phyloP scores from a whole-genome alignment of 2,113 vertebrate species.

The Lepidothrix coronata region DNA sequence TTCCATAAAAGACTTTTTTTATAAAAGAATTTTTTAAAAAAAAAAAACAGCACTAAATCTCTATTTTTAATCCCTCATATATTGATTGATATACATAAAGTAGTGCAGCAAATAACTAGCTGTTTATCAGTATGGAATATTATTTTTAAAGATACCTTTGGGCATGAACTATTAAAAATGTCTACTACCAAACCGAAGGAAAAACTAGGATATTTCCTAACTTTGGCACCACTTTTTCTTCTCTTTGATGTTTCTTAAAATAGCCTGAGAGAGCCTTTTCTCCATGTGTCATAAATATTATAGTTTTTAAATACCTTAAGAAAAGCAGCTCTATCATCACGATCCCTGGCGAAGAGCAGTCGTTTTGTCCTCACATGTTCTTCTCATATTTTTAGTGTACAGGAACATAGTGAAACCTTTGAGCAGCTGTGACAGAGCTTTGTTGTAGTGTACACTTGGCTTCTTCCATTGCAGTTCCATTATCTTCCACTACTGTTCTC shows the following conservation, averaged over 20 bases:
- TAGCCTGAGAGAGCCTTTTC: neutral
- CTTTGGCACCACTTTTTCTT: neutral
- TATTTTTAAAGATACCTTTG: neutral
- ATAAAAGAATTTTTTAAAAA: no score
- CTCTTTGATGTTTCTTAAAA: neutral
- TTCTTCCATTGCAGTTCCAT: neutral
- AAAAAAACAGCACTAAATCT: no score
- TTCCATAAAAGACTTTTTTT: neutral
- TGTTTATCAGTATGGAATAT: neutral
- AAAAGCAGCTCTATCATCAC: neutral
- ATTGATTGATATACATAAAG: neutral
- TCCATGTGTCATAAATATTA: neutral
- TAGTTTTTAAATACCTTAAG: neutral
- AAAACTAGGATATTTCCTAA: neutral
- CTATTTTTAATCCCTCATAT: neutral
- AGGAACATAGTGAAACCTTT: neutral
- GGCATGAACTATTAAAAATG: neutral
- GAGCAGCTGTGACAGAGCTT: neutral
- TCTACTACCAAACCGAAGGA: neutral
- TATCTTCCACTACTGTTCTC: neutral
- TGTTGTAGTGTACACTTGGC: neutral
- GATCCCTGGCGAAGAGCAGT: neutral
- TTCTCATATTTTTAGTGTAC: neutral
- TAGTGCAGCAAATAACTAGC: neutral
- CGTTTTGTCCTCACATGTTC: fast-evolving